These are phyloP conservation scores for Corythornis cristatus DNA, from an alignment of 2,113 vertebrate genomes.

Conservation along the genomic window DNA sequence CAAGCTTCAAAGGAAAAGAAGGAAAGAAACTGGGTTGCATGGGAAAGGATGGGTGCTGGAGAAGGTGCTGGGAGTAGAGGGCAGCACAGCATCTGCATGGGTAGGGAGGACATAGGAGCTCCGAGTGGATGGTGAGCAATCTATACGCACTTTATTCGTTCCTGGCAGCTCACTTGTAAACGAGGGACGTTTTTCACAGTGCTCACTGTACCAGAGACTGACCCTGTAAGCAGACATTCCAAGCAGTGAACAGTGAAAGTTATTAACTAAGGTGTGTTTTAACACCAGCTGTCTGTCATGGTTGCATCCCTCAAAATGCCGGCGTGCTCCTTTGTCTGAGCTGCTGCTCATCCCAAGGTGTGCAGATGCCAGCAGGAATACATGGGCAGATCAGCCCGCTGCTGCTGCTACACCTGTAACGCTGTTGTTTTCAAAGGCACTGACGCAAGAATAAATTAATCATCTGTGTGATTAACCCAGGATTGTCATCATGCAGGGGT, in stretches of 20 bases:
- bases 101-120: background rate
- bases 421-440: background rate
- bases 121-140: background rate
- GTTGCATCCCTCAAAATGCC: slow-evolving; percentile 59
- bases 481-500: slow-evolving; percentile 40
- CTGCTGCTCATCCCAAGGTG: slow-evolving; percentile 2
- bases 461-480: slow-evolving; percentile 57
- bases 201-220: background rate
- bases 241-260: background rate
- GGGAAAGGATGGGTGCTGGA: background rate
- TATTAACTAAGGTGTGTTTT: background rate
- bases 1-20: background rate
- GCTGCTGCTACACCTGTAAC: slow-evolving; percentile 35
- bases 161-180: accelerated
- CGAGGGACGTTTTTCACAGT: background rate
- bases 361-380: slow-evolving; percentile 30
- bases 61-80: background rate
- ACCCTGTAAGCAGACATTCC: background rate
- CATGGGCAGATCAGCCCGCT: background rate
- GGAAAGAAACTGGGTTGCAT: background rate
- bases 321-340: slow-evolving; percentile 45
- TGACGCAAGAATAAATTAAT: slow-evolving; percentile 55
- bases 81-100: background rate
- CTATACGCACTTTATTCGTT: background rate
- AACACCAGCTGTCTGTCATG: background rate